phyloP scores from a whole-genome alignment of 2,113 vertebrate species.

The Columba janthina region DNA sequence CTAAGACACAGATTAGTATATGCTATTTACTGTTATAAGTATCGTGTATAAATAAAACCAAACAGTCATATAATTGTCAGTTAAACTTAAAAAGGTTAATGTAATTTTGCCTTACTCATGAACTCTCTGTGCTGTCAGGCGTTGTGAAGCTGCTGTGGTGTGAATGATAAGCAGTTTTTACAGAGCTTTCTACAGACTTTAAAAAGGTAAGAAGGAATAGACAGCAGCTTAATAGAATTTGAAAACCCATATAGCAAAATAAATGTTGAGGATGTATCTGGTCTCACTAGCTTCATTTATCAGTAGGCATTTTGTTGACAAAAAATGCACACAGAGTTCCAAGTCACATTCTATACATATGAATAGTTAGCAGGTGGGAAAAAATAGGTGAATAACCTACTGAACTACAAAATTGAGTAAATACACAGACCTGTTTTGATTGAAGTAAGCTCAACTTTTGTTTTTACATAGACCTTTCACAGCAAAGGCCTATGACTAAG shows the following conservation, averaged over 20 bases:
- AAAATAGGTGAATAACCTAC: neutral
- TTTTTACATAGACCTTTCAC: neutral
- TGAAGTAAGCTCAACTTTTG: neutral
- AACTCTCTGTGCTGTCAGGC: neutral
- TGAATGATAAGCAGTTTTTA: neutral
- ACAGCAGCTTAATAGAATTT: neutral
- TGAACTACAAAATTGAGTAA: neutral
- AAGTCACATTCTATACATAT: neutral
- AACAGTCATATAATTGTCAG: neutral
- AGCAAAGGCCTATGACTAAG: constrained; percentile 8
- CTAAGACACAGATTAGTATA: neutral
- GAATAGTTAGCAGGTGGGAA: neutral
- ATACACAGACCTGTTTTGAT: neutral
- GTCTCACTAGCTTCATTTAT: neutral
- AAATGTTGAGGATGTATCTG: neutral
- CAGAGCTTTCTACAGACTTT: neutral
- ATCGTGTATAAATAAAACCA: accelerated
- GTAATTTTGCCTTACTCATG: neutral
- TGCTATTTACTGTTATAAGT: neutral
- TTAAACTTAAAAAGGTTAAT: neutral
- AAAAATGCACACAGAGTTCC: neutral
- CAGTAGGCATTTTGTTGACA: neutral
- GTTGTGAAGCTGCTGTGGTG: neutral
- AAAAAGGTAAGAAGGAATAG: neutral
- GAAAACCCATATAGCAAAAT: neutral